Percentiles rank a stretch among this genome's conserved stretches.
These are phyloP conservation scores for Palaemon carinicauda DNA, from an alignment of 1,140 invertebrate species.

Conservation along the genomic window DNA sequence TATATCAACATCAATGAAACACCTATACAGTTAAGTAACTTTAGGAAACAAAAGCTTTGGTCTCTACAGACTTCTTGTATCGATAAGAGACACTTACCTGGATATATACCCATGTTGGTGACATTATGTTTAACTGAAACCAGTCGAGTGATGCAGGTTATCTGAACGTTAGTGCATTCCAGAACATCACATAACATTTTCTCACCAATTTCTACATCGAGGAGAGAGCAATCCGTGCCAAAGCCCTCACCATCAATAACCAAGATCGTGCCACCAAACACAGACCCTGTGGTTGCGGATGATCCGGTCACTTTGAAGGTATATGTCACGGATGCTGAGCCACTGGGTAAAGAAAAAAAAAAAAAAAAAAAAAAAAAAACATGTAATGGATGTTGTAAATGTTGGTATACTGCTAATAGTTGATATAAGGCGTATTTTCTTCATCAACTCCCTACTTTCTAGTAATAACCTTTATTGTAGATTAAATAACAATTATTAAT, in stretches of 20 bases:
- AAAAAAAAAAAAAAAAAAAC: not conserved
- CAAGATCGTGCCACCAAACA: constrained; percentile 3
- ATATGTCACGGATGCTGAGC: not conserved
- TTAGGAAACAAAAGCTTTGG: too few species aligned
- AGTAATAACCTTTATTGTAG: too few species aligned
- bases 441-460: too few species aligned
- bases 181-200: not conserved
- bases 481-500: too few species aligned
- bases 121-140: not conserved
- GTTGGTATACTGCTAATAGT: not conserved
- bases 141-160: not conserved
- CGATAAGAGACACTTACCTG: not conserved
- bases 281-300: not conserved
- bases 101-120: not conserved
- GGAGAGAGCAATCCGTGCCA: constrained; percentile 20
- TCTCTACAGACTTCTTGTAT: too few species aligned
- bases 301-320: not conserved
- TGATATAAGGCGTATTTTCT: too few species aligned
- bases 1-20: too few species aligned
- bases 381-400: not conserved
- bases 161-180: not conserved
- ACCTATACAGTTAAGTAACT: too few species aligned
- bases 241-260: constrained; percentile 15
- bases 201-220: constrained; percentile 13
- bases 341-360: too few species aligned